A percentile compares a stretch with the other conserved stretches of the same genome.
These are phyloP conservation scores for Dryobates pubescens DNA, from an alignment of 2,797 vertebrate genomes.

Conservation along the genomic window DNA sequence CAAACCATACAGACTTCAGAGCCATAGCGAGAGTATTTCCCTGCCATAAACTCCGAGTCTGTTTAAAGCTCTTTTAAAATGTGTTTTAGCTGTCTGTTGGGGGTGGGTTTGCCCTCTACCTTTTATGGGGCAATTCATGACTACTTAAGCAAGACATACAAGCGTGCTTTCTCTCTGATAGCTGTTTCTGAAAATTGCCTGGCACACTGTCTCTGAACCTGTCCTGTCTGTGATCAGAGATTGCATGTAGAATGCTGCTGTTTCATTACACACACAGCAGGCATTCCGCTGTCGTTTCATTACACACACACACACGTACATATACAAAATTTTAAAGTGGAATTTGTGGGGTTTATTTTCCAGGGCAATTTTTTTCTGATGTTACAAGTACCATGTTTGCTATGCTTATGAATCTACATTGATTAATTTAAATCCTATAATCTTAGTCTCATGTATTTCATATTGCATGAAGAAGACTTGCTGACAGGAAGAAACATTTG, in stretches of 20 bases:
- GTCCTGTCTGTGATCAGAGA: not conserved
- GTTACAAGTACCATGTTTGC: not conserved
- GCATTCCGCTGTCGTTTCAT: not conserved
- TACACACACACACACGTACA: not conserved
- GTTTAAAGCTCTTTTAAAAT: constrained; percentile 30
- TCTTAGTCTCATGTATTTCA: not conserved
- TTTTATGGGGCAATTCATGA: constrained; percentile 30
- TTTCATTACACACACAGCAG: not conserved
- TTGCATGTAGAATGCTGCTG: not conserved
- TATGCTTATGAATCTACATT: not conserved
- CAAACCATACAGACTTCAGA: constrained; percentile 11
- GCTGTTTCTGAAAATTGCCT: not conserved
- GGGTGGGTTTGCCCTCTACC: constrained; percentile 3
- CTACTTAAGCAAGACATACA: not conserved
- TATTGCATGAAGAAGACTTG: not conserved
- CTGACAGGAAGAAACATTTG: not conserved
- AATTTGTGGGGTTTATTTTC: not conserved
- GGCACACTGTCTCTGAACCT: not conserved
- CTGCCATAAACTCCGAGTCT: constrained; percentile 24
- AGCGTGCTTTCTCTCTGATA: not conserved
- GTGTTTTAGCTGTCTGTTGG: constrained; percentile 16
- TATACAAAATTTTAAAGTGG: not conserved
- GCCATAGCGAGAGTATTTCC: constrained; percentile 6
- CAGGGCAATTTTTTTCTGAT: not conserved
- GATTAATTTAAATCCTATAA: not conserved